Conservation (phyloP, 1,140 invertebrate species). For the Euglossa dilemma region DNA sequence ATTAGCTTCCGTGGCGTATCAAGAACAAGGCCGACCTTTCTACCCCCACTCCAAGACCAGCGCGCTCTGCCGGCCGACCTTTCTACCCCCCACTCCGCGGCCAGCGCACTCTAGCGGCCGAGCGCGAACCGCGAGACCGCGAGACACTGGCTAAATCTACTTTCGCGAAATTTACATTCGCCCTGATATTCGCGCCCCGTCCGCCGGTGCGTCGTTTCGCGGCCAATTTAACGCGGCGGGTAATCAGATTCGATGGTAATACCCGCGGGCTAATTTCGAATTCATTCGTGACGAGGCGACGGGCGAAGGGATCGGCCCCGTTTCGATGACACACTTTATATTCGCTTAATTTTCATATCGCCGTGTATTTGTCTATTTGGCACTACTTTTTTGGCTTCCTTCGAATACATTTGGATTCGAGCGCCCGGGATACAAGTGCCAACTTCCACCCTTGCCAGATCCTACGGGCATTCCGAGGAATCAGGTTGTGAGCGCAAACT, state of each 20-base stretch:
- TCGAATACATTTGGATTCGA: conserved; percentile 47
- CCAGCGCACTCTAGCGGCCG: neutral
- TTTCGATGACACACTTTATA: conserved; percentile 51
- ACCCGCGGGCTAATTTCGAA: neutral
- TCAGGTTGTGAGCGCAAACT: conserved; percentile 36
- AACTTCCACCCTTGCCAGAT: conserved; percentile 53
- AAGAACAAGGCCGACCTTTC: conserved; percentile 45
- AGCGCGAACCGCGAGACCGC: conserved; percentile 6
- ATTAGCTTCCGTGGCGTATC: conserved; percentile 61
- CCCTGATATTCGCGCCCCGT: neutral
- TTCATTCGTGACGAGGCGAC: neutral
- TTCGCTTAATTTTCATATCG: conserved; percentile 53
- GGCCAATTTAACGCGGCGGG: neutral
- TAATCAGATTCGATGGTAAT: neutral
- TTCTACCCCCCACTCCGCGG: conserved; percentile 7
- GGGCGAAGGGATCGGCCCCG: conserved; percentile 7
- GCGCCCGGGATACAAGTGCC: conserved; percentile 31
- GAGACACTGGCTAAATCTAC: conserved; percentile 9
- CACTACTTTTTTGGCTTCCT: conserved; percentile 55
- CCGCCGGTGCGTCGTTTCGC: neutral
- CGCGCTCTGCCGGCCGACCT: conserved; percentile 16
- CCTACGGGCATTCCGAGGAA: conserved; percentile 38
- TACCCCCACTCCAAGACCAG: neutral
- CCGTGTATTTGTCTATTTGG: conserved; percentile 52
- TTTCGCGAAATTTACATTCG: conserved; percentile 1